Evolutionary conservation across 2,113 vertebrate species (phyloP).

Genomic region (Cottus gobio): DNA sequence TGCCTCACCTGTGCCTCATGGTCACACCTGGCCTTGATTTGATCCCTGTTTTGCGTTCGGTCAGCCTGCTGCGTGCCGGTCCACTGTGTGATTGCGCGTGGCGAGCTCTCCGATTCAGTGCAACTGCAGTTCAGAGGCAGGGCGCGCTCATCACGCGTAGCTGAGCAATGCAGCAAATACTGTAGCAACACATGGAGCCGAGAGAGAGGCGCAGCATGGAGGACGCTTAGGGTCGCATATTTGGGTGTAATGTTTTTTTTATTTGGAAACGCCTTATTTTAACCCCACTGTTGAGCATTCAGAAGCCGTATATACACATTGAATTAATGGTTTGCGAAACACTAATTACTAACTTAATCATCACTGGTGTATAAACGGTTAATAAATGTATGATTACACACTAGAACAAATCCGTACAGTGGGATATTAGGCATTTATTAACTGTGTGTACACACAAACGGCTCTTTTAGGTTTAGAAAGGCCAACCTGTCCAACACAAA

Average conservation of each 20-base stretch:
- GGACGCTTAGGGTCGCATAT: not conserved
- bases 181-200: slow-evolving; percentile 58
- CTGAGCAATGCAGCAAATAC: slow-evolving; percentile 52
- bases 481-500: not conserved
- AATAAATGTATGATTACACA: not conserved
- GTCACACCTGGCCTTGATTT: slow-evolving; percentile 23
- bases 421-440: not conserved
- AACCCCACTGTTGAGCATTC: slow-evolving; percentile 1
- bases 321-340: not conserved
- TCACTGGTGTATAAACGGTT: not conserved
- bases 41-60: not conserved
- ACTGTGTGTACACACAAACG: not conserved
- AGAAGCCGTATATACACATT: not conserved
- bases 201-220: not conserved
- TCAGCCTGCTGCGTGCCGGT: not conserved
- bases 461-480: not conserved
- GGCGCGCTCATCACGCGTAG: slow-evolving; percentile 34
- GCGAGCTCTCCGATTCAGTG: not conserved
- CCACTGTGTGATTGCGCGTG: not conserved
- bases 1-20: slow-evolving; percentile 12
- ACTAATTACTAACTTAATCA: not conserved
- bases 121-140: slow-evolving; percentile 8
- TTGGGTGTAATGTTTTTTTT: not conserved
- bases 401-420: not conserved
- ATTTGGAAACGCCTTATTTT: slow-evolving; percentile 20